These are phyloP conservation scores for Caenorhabditis sp. DNA, from an alignment of 2,888 invertebrate genomes.

Conservation along the genomic window DNA sequence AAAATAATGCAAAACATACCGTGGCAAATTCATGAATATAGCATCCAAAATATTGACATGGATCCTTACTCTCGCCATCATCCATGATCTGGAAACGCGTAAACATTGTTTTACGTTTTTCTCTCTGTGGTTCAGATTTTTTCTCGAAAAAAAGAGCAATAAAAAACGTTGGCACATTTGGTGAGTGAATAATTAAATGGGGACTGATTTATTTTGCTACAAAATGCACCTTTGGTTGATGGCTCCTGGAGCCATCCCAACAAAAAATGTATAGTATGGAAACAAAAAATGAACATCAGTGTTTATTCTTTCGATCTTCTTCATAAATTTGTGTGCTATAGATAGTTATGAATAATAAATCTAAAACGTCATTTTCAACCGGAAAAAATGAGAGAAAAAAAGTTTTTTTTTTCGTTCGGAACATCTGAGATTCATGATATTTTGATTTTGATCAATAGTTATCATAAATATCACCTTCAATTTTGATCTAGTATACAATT, in stretches of 20 bases:
- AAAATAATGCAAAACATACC: constrained; percentile 18
- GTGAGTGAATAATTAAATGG: background rate
- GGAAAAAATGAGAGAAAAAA: background rate
- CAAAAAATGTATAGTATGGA: too few relatives aligned
- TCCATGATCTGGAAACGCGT: constrained; percentile 13
- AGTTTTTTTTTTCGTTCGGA: background rate
- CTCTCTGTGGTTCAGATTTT: too few relatives aligned
- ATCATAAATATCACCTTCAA: too few relatives aligned
- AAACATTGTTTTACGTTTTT: constrained; percentile 10
- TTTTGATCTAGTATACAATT: too few relatives aligned
- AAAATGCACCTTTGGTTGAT: background rate
- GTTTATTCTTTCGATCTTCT: background rate
- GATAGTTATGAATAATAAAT: background rate
- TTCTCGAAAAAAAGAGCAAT: background rate
- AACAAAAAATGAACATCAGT: background rate
- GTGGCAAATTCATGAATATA: constrained; percentile 44
- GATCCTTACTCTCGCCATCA: constrained; percentile 4
- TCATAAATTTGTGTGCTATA: background rate
- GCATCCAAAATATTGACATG: constrained; percentile 45
- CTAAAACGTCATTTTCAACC: background rate
- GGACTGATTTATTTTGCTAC: background rate
- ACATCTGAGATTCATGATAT: background rate
- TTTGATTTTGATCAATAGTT: too few relatives aligned
- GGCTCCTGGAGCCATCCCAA: too few relatives aligned
- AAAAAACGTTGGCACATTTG: background rate